These are phyloP conservation scores for Bemisia tabaci DNA, from an alignment of 1,140 invertebrate genomes.

Conservation along the genomic window DNA sequence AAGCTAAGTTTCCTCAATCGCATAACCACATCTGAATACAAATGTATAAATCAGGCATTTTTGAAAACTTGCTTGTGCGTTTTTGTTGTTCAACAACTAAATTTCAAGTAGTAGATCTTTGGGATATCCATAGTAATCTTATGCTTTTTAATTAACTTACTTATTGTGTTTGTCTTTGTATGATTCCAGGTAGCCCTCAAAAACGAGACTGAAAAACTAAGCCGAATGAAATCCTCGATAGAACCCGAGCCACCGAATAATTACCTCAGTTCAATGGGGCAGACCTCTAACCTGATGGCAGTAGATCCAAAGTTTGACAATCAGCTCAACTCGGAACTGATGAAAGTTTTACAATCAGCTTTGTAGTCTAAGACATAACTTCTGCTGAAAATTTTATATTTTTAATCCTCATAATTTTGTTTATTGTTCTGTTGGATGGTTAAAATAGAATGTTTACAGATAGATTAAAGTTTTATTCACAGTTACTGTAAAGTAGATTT, in stretches of 20 bases:
- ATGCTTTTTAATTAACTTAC: too few relatives aligned
- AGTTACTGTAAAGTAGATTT: too few relatives aligned
- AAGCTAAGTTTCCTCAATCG: too few relatives aligned
- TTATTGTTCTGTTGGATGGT: not conserved
- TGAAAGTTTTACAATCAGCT: not conserved
- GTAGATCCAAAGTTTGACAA: not conserved
- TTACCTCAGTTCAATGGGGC: not conserved
- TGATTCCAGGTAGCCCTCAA: not conserved
- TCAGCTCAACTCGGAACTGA: not conserved
- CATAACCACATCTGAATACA: too few relatives aligned
- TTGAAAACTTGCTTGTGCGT: too few relatives aligned
- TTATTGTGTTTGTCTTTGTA: not conserved
- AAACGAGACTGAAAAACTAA: not conserved
- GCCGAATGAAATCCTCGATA: not conserved
- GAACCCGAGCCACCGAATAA: not conserved
- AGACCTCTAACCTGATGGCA: not conserved
- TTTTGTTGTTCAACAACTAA: too few relatives aligned
- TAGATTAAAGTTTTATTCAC: too few relatives aligned
- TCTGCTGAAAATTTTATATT: too few relatives aligned
- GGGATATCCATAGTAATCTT: too few relatives aligned
- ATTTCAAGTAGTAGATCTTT: too few relatives aligned
- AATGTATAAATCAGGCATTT: too few relatives aligned
- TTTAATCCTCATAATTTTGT: not conserved
- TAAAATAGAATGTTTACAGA: not conserved
- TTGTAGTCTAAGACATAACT: not conserved